Percentiles rank a stretch among this genome's conserved stretches.
Evolutionary conservation across 2,797 vertebrate genomes (phyloP).

Genomic region (Sorex maritimensis): DNA sequence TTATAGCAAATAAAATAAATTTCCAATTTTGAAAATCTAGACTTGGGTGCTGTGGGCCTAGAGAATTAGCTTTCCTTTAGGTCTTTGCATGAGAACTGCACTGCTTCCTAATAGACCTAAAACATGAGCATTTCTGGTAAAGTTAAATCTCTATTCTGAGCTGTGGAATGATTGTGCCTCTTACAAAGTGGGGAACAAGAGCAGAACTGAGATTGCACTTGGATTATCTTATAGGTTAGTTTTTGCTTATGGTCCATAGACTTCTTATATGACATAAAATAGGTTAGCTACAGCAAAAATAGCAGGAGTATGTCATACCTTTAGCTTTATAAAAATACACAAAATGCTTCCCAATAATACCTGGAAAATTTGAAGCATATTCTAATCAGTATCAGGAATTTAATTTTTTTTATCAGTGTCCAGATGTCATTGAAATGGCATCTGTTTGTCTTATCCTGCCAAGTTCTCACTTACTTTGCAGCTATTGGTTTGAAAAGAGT

Average conservation of each 20-base stretch:
- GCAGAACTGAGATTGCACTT: conserved; percentile 12
- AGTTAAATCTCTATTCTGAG: conserved; percentile 8
- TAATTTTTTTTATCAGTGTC: conserved; percentile 53
- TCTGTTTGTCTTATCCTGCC: conserved; percentile 52
- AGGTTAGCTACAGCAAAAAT: neutral
- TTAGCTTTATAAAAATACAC: conserved; percentile 56
- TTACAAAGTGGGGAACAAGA: neutral
- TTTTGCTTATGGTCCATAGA: neutral
- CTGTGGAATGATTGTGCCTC: neutral
- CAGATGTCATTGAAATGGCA: conserved; percentile 52
- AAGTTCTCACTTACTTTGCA: conserved; percentile 54
- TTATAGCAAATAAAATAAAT: neutral
- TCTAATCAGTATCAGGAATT: conserved; percentile 65
- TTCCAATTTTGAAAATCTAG: too few relatives aligned
- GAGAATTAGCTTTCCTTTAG: neutral
- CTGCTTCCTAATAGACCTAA: neutral
- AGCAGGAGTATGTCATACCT: conserved; percentile 6
- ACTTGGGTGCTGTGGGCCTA: too few relatives aligned
- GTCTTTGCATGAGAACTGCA: neutral
- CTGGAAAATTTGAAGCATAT: conserved; percentile 56
- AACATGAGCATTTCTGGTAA: neutral
- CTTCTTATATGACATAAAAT: neutral
- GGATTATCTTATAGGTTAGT: neutral
- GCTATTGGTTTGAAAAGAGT: conserved; percentile 35
- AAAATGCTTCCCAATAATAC: conserved; percentile 48